Base-by-base conservation (phyloP, 2,113 vertebrate genomes). In the Sapajus apella region DNA sequence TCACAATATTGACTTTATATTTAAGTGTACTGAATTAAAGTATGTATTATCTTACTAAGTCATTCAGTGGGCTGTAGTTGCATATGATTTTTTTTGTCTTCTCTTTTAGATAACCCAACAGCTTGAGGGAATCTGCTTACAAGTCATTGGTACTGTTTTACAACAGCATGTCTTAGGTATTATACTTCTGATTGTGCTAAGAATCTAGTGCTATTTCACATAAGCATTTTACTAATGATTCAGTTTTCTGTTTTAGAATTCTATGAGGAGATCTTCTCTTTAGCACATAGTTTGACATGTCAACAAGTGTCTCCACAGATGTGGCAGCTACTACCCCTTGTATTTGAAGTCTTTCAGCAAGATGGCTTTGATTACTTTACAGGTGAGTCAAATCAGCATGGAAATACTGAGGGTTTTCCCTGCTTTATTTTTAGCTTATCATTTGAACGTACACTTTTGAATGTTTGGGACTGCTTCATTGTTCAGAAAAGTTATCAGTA, bases 301-400 rank as follows among this genome's bases (percentile, higher is more conserved):
- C 99, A 99, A 83, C 99, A 99, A 98, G 99, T 99, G 90, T 99
- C 99, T 58, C 99, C 99, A 95, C 99, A 99, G 97, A 99, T 99
- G 99, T 99, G 99, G 99, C 99, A 99, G 96, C 99, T 99, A 75
- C 98, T 99, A 95, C 99, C 99, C 64, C 99, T 99, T 86, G 99
- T 99, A 80, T 99, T 99, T 97, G 99, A 99, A 98, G 99, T 99
- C 98, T 99, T 99, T 98, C 99, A 99, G 98, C 99, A 99, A 97
- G 99, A 99, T 98, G 99, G 99, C 85, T 99, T 99, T 99, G 99
- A 99, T 98, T 99, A 99, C 98, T 99, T 99, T 98, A 99, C 99
- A 98, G 99, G 99, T 99, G 96, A 97, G 98, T 96, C 10, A 86
- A 87, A 75, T 30, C 32, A 93, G 0, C 30, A 45, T 73, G 47